Evolutionary conservation across 2,113 vertebrate genomes (phyloP).

Genomic region (Amblyopsis rosae): DNA sequence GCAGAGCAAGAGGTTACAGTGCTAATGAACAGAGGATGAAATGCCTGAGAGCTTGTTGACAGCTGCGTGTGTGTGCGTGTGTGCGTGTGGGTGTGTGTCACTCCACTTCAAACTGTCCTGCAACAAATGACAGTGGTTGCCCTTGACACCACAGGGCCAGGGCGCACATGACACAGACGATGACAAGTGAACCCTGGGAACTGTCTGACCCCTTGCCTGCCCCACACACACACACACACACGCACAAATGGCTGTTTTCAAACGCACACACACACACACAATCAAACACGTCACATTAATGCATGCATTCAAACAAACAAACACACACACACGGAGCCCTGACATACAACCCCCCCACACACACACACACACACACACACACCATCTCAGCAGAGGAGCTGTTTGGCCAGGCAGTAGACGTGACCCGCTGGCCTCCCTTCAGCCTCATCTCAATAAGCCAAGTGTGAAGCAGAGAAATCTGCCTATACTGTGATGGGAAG

Average conservation of each 20-base stretch:
- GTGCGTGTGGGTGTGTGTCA: constrained; percentile 49
- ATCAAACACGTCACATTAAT: constrained; percentile 16
- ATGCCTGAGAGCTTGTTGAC: neutral
- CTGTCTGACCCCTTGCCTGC: constrained; percentile 54
- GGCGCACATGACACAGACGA: constrained; percentile 74
- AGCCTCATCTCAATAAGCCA: constrained; percentile 84
- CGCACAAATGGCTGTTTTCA: neutral
- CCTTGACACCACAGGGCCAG: constrained; percentile 77
- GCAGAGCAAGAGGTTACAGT: no score
- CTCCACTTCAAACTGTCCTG: constrained; percentile 64
- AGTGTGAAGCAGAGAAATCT: constrained; percentile 69
- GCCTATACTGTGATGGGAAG: constrained; percentile 79
- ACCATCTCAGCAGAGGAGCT: constrained; percentile 66
- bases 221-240: constrained; percentile 6
- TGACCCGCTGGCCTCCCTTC: constrained; percentile 82
- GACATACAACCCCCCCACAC: constrained; percentile 63
- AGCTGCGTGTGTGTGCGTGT: neutral
- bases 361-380: constrained; percentile 60
- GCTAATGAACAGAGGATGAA: no score
- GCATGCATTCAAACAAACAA: constrained; percentile 35
- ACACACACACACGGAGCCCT: constrained; percentile 51
- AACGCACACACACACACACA: constrained; percentile 1
- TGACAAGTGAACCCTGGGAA: constrained; percentile 79
- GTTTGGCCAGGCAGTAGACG: constrained; percentile 81
- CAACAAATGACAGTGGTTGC: constrained; percentile 79